Percentiles rank a stretch among this genome's conserved stretches.
Conservation (phyloP, 2,797 vertebrate species). For the Cossypha polioptera region DNA sequence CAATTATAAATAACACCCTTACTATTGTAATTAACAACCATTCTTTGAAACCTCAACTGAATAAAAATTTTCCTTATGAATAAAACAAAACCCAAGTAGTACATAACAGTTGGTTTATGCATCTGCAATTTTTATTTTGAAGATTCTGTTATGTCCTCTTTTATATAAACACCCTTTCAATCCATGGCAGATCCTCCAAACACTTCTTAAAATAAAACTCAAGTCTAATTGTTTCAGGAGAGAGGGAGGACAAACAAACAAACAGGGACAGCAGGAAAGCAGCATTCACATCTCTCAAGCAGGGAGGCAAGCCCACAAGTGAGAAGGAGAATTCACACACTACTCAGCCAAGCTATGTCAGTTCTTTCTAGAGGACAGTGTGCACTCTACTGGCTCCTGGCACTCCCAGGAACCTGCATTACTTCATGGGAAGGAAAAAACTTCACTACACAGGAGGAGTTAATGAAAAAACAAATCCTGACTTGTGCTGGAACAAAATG, state of each 20-base stretch:
- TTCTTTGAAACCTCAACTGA: background rate
- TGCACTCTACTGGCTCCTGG: background rate
- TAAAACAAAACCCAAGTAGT: background rate
- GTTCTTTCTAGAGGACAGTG: background rate
- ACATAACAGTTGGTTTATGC: background rate
- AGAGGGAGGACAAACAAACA: background rate
- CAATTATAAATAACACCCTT: background rate
- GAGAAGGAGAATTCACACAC: background rate
- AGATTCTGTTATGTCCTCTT: background rate
- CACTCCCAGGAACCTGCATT: background rate
- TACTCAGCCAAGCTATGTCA: background rate
- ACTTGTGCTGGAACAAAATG: background rate
- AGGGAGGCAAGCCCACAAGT: background rate
- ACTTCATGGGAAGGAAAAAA: background rate
- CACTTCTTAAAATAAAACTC: background rate
- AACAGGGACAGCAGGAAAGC: background rate
- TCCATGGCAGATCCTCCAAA: background rate
- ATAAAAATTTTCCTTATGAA: background rate
- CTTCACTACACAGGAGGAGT: background rate
- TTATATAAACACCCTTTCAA: background rate
- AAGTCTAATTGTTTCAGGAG: background rate
- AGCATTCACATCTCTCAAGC: background rate
- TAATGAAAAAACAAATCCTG: background rate
- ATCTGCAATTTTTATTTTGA: background rate
- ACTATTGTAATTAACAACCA: background rate